Evolutionary conservation across 2,113 vertebrate species (phyloP).

Genomic region (Bungarus multicinctus): DNA sequence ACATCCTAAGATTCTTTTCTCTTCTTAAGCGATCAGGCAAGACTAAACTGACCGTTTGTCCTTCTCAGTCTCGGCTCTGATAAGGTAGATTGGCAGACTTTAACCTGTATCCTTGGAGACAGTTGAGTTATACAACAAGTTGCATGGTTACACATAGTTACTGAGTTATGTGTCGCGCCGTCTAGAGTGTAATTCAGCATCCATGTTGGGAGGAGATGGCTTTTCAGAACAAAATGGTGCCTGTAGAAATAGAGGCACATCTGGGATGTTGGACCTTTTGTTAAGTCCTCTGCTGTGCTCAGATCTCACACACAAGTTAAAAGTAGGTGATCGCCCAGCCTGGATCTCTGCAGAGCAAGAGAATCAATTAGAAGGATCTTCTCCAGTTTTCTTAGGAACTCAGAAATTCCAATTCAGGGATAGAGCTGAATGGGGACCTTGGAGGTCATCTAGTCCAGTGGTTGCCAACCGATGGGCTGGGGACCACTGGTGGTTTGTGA

Average conservation of each 20-base stretch:
- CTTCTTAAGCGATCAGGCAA: neutral
- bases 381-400: neutral
- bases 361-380: neutral
- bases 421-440: no score
- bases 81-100: neutral
- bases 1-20: neutral
- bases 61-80: neutral
- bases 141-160: neutral
- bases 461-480: no score
- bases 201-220: neutral
- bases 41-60: neutral
- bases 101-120: neutral
- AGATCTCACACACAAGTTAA: neutral
- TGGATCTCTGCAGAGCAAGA: neutral
- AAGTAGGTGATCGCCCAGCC: neutral
- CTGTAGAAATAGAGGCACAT: neutral
- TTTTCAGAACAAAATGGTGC: neutral
- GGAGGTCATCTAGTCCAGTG: no score
- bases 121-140: neutral
- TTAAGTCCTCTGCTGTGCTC: neutral
- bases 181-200: neutral
- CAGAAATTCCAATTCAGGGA: neutral
- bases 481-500: no score
- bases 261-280: neutral
- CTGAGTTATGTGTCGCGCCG: neutral